Percentiles rank a stretch among this genome's conserved stretches.
Conservation (phyloP, 2,888 invertebrate species). For the Oxycera nigricornis region DNA sequence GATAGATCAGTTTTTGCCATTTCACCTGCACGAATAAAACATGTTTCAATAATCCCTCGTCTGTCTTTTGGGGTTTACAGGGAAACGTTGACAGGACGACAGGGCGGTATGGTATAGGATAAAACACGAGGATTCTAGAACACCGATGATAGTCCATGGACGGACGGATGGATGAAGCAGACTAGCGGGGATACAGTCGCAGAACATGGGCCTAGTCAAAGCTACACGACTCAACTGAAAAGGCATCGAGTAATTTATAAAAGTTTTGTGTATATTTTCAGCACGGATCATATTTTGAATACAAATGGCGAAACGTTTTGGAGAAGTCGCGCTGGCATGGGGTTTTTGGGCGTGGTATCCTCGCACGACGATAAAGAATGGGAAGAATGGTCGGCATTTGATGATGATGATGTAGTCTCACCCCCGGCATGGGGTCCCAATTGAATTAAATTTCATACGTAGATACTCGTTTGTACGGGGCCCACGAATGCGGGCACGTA, state of each 20-base stretch:
- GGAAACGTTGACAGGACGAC: background rate
- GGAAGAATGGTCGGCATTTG: background rate
- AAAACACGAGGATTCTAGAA: background rate
- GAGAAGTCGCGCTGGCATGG: background rate
- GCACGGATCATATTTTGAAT: constrained; percentile 32
- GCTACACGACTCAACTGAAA: constrained; percentile 7
- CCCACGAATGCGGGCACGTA: background rate
- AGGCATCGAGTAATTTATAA: constrained; percentile 32
- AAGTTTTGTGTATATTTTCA: constrained; percentile 37
- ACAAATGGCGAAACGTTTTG: constrained; percentile 23
- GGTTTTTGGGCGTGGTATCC: background rate
- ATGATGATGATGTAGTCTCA: background rate
- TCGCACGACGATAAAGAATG: background rate
- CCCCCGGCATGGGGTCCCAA: background rate
- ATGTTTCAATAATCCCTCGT: constrained; percentile 13
- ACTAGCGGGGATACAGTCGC: background rate
- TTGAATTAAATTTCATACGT: constrained; percentile 19
- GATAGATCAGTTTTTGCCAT: constrained; percentile 8
- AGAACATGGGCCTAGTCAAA: constrained; percentile 3
- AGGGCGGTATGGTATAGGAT: background rate
- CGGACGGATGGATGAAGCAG: background rate
- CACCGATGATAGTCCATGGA: background rate
- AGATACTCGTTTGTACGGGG: background rate
- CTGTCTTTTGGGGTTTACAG: background rate
- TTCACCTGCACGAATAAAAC: constrained; percentile 7